phyloP scores from a whole-genome alignment of 2,888 invertebrate species.

The Charanyca ferruginea region DNA sequence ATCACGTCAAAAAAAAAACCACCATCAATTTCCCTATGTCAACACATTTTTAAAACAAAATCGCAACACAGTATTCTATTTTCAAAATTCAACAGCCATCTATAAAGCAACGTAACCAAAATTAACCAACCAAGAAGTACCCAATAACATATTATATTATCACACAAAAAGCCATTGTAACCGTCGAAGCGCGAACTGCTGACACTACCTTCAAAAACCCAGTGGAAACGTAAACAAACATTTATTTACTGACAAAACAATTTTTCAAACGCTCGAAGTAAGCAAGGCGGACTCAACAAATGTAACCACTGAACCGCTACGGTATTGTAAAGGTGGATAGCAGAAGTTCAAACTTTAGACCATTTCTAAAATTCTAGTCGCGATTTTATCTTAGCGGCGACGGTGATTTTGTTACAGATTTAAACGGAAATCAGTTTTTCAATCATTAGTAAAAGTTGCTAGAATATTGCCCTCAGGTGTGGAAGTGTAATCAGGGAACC shows the following conservation, averaged over 20 bases:
- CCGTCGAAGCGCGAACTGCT: slow-evolving; percentile 43
- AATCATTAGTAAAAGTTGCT: too few relatives aligned
- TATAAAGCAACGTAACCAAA: slow-evolving; percentile 8
- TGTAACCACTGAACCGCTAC: slow-evolving; percentile 59
- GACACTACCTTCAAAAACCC: slow-evolving; percentile 45
- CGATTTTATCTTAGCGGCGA: too few relatives aligned
- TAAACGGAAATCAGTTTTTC: too few relatives aligned
- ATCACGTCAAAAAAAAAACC: too few relatives aligned
- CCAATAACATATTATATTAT: slow-evolving; percentile 33
- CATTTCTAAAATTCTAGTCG: too few relatives aligned
- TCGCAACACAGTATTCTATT: background rate
- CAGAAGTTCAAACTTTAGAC: slow-evolving; percentile 54
- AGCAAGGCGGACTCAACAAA: slow-evolving; percentile 56
- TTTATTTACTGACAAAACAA: slow-evolving; percentile 64
- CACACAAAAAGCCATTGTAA: slow-evolving; percentile 50
- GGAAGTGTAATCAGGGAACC: too few relatives aligned
- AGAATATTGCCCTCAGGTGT: too few relatives aligned
- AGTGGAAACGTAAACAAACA: slow-evolving; percentile 59
- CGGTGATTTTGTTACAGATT: too few relatives aligned
- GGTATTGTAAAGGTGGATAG: slow-evolving; percentile 1
- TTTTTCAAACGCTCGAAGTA: slow-evolving; percentile 64
- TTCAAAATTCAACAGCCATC: background rate
- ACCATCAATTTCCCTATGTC: too few relatives aligned
- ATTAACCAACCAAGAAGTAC: slow-evolving; percentile 14
- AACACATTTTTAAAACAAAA: background rate